phyloP scores from a whole-genome alignment of 37 sponge, comb jelly and placozoan genomes.

The Aphrocallistes beatrix region DNA sequence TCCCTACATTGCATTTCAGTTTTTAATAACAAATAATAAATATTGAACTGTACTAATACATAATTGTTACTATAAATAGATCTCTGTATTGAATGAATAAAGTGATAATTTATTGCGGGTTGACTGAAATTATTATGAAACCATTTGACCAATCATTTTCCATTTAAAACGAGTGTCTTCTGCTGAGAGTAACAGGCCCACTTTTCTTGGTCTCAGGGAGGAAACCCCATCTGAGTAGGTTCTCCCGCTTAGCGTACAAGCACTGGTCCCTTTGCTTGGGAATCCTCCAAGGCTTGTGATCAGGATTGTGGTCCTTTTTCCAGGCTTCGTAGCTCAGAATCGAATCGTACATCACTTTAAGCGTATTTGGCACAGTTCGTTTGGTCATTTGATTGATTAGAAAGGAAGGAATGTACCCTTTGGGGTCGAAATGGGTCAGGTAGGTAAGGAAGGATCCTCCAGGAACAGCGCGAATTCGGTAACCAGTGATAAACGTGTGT shows the following conservation, averaged over 20 bases:
- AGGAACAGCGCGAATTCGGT: background rate
- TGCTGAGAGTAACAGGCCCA: no score
- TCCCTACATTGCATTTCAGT: no score
- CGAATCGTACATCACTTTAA: background rate
- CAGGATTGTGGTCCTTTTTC: background rate
- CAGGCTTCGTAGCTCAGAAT: background rate
- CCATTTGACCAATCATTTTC: no score
- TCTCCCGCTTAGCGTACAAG: background rate
- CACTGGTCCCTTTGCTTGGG: background rate
- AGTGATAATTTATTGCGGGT: no score
- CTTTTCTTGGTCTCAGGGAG: no score
- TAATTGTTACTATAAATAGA: no score
- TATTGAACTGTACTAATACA: no score
- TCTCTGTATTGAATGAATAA: no score
- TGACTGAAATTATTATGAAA: no score
- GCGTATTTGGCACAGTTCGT: background rate
- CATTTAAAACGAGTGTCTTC: no score
- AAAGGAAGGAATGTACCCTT: background rate
- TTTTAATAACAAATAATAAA: no score
- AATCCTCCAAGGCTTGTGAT: background rate
- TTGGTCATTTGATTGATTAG: background rate
- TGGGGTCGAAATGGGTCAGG: background rate
- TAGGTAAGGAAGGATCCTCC: background rate
- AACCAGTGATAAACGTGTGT: background rate
- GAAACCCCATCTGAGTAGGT: background rate